Evolutionary conservation across 1,140 invertebrate species (phyloP), one percentile per base, ranked within the genome.

Genomic region (Euglossa dilemma): DNA sequence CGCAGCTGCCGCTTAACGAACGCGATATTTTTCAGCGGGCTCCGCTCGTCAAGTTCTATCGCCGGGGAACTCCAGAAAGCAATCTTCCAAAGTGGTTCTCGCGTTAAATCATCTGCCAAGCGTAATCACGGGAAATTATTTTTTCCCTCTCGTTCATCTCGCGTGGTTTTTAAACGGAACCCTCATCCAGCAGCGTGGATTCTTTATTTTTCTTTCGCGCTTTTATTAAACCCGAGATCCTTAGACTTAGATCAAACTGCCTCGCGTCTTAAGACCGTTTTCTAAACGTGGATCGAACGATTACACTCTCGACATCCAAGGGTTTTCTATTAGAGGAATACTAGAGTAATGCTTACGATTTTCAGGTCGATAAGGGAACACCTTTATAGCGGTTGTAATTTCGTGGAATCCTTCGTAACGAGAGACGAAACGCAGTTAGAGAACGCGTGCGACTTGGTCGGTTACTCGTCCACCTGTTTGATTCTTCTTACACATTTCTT

Each of bases 401-500:
- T 47, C 5, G 25, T 12, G 12, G 9, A 7, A 52, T 14, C 12
- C 12, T n/a, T 12, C 50, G 66, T 18, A 8, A 20, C 18, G 20
- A 7, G 7, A 25, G 20, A 5, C 8, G 4, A 56, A 43, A 20
- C 59, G 52, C 18, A 23, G 36, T 6, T 36, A 12, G 7, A 9
- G 5, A 28, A 18, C 16, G n/a, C 47, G 11, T 4, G 18, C 25
- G 45, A 16, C 20, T 36, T 54, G 11, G 12, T 47, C 7, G 43
- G 14, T 59, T 67, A 56, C 64, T 69, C 56, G 74, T 87, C 76
- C 85, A 86, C 75, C 66, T 80, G 82, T 84, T 87, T 84, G 76
- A 87, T 84, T 87, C 83, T 54, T 84, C 61, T 61, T 59, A 56
- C 66, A 54, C 75, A 70, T 83, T 78, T 63, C 80, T 76, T 87